Evolutionary conservation across 2,797 vertebrate species (phyloP), one percentile per base, ranked within the genome.

Genomic region (Kryptolebias ocellatus): DNA sequence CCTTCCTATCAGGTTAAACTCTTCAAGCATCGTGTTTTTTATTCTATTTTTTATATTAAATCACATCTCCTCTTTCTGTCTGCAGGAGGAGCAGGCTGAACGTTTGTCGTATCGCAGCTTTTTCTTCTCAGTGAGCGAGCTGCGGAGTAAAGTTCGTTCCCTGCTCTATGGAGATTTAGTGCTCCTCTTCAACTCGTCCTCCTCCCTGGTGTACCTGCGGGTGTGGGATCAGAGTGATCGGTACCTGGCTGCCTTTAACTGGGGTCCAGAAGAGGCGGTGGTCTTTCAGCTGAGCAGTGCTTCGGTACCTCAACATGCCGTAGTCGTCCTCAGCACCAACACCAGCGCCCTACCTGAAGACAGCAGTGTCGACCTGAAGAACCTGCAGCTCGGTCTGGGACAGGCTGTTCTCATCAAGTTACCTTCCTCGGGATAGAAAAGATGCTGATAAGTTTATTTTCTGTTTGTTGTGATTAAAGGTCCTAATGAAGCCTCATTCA

Each of bases 171-270:
- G 96, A 0, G 92, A 96, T 28, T 95, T 95, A 49, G 0, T 76
- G 0, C 12, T 57, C 0, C 75, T 95, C 15, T 34, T 61, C 2
- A 88, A 70, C 66, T 84, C 79, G 0, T 64, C 83, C 0, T 68
- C 54, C 0, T 60, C 92, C 1, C 85, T 95, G 63, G 91, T 87
- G 1, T 96, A 91, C 64, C 14, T 93, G 65, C 93, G 95, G 1
- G 45, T 64, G 8, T 97, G 96, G 96, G 96, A 97, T 75, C 96
- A 96, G 88, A 96, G 92, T 15, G 53, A 78, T 1, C 94, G 95
- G 1, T 96, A 87, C 81, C 15, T 97, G 27, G 87, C 92, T 0
- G 89, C 90, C 44, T 91, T 96, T 72, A 96, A 96, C 88, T 95
- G 93, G 70, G 81, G 77, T 1, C 10, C 76, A 1, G 20, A 62